Conservation (phyloP, 2,797 vertebrate genomes). For the Melanotaenia boesemani region DNA sequence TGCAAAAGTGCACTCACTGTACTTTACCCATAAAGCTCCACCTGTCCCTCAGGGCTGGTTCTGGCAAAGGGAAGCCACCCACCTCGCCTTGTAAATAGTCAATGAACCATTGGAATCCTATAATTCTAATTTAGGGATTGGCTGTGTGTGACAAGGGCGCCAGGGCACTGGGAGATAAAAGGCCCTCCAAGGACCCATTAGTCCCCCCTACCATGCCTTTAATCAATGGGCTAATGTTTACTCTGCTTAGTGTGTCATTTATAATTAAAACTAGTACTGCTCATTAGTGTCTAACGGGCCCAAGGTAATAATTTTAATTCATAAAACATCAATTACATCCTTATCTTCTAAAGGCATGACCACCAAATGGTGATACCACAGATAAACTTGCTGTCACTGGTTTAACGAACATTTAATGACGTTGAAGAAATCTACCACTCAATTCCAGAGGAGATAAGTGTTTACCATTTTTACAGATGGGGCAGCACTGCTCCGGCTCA, state of each 20-base stretch:
- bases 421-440: conserved; percentile 33
- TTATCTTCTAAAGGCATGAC: conserved; percentile 60
- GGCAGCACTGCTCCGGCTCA: conserved; percentile 99
- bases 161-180: conserved; percentile 77
- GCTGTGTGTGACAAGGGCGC: conserved; percentile 78
- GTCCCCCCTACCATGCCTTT: conserved; percentile 76
- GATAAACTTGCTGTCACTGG: conserved; percentile 53
- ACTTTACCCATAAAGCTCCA: conserved; percentile 61
- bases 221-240: conserved; percentile 85
- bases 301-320: conserved; percentile 79
- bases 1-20: conserved; percentile 43
- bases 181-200: conserved; percentile 81
- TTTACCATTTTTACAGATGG: conserved; percentile 99
- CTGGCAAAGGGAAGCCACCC: conserved; percentile 72
- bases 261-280: conserved; percentile 82
- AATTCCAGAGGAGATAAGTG: conserved; percentile 51
- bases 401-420: conserved; percentile 69
- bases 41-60: conserved; percentile 64
- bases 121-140: conserved; percentile 84
- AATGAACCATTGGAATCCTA: conserved; percentile 79
- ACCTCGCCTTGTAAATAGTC: conserved; percentile 77
- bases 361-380: conserved; percentile 57
- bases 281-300: conserved; percentile 76
- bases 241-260: conserved; percentile 81
- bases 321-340: conserved; percentile 79